Evolutionary conservation across 2,888 invertebrate species (phyloP), one percentile per base, ranked within the genome.

Genomic region (Petrophora chlorosata): DNA sequence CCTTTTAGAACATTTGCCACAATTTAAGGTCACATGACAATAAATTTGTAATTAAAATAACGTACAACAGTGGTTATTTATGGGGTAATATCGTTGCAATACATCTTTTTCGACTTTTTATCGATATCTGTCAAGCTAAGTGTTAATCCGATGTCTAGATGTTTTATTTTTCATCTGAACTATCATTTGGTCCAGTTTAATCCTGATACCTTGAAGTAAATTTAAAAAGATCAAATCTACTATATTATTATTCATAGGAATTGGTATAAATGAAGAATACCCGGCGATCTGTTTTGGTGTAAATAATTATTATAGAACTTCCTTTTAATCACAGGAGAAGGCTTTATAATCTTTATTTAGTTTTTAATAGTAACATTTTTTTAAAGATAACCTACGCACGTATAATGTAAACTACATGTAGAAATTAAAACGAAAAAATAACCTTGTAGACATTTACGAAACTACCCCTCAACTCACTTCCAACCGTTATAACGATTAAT

Each of bases 11-110:
- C 45, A 59, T 61, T 61, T 61, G 56, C 59, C 51, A 55, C 56
- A 55, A 61, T 59, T 61, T 59, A 55, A 56, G 53, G 55, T 55
- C 56, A 68, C 64, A 59, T 57, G 65, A 68, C 64, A 59, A 60
- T 70, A 65, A 65, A 67, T 76, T 68, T 66, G 68, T 71, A 73
- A 75, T 73, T 70, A 72, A 71, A 72, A 67, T 70, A 66, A 68
- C 60, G 56, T 55, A 64, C 36, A 41, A 44, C 40, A 9, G 30
- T 35, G 56, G 57, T 53, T 58, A 59, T 33, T 48, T 40, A 44
- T 26, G 12, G 13, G 17, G 14, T 39, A 26, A 42, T 32, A 9
- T 29, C 39, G 8, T 35, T 47, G n/a, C 22, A 3, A 44, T 39
- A 41, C 23, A 45, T 42, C 26, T 42, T 41, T 39, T 44, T 28